phyloP scores from a whole-genome alignment of 1,140 invertebrate species.

The Heliconius hewitsoni region DNA sequence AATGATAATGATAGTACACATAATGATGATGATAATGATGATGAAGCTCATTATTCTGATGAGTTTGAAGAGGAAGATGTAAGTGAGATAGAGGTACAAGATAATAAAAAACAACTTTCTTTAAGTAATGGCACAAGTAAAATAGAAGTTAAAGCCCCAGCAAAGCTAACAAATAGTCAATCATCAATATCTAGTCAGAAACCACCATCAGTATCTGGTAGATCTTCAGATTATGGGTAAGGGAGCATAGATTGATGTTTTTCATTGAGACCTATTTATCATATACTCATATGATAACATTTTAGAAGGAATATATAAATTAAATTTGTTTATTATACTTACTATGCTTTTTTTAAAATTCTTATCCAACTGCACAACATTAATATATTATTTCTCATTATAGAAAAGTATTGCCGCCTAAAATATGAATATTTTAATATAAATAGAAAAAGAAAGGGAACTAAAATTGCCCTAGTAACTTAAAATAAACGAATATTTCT shows the following conservation, averaged over 20 bases:
- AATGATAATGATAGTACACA: slow-evolving; percentile 42
- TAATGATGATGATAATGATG: slow-evolving; percentile 42
- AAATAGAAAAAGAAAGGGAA: neutral
- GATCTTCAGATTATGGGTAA: slow-evolving; percentile 67
- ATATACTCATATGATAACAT: too few species aligned
- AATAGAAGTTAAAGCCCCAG: slow-evolving; percentile 41
- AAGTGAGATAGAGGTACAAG: slow-evolving; percentile 54
- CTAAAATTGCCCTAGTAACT: too few species aligned
- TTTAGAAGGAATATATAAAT: too few species aligned
- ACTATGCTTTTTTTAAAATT: too few species aligned
- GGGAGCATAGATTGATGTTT: neutral
- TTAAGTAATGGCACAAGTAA: slow-evolving; percentile 42
- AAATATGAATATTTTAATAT: too few species aligned
- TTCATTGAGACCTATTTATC: too few species aligned
- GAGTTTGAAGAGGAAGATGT: slow-evolving; percentile 75
- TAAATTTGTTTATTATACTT: too few species aligned
- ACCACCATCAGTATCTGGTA: slow-evolving; percentile 55
- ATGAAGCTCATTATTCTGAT: slow-evolving; percentile 72
- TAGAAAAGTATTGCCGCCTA: too few species aligned
- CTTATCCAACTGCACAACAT: too few species aligned
- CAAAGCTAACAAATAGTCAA: slow-evolving; percentile 66
- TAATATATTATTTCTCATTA: too few species aligned
- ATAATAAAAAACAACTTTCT: slow-evolving; percentile 43
- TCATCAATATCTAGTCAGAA: slow-evolving; percentile 60
- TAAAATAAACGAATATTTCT: too few species aligned